A percentile compares a stretch with the other conserved stretches of the same genome.
Evolutionary conservation across 2,888 invertebrate species (phyloP).

Genomic region (Eucera pruinosa): DNA sequence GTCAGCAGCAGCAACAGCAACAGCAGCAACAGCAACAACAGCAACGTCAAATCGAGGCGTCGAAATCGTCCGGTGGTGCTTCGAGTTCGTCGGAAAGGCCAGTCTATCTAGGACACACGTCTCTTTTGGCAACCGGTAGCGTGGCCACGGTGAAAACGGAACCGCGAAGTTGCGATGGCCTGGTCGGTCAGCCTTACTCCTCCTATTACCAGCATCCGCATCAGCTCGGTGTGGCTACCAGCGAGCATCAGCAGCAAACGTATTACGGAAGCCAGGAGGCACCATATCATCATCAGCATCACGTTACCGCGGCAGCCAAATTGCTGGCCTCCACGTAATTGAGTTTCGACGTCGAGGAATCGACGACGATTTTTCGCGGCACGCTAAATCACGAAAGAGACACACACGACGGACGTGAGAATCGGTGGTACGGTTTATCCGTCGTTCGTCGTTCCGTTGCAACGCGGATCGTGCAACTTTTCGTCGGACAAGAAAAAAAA

Average conservation of each 20-base stretch:
- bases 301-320: slow-evolving; percentile 93
- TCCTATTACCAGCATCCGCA: slow-evolving; percentile 83
- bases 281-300: slow-evolving; percentile 93
- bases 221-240: slow-evolving; percentile 78
- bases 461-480: neutral
- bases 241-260: slow-evolving; percentile 81
- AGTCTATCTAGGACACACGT: slow-evolving; percentile 86
- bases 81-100: slow-evolving; percentile 79
- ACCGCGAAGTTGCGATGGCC: slow-evolving; percentile 81
- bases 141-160: slow-evolving; percentile 82
- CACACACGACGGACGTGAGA: neutral
- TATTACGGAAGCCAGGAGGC: slow-evolving; percentile 86
- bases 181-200: slow-evolving; percentile 80
- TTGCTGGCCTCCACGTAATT: slow-evolving; percentile 92
- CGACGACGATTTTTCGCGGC: neutral
- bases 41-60: slow-evolving; percentile 78
- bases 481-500: neutral
- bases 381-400: neutral
- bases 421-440: neutral
- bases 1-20: slow-evolving; percentile 74
- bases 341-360: neutral
- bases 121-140: slow-evolving; percentile 85
- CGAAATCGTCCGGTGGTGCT: slow-evolving; percentile 73
- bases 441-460: neutral
- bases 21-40: slow-evolving; percentile 75